Evolutionary conservation across 2,797 vertebrate species (phyloP).

Genomic region (Cottoperca gobio): DNA sequence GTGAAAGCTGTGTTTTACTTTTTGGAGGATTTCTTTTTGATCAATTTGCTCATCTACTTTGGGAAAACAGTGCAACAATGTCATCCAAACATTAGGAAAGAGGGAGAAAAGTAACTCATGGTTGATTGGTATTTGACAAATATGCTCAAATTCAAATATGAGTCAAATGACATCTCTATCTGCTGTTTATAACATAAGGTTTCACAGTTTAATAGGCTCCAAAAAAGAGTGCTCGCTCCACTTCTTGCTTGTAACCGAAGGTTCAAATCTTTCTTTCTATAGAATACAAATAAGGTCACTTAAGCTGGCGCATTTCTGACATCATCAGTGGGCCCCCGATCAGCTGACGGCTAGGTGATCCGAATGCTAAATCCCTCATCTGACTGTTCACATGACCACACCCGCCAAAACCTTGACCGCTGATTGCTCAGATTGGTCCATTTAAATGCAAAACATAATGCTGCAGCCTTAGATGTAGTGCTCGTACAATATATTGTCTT

Average conservation of each 20-base stretch:
- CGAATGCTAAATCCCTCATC: slow-evolving; percentile 9
- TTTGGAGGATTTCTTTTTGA: neutral
- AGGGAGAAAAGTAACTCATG: neutral
- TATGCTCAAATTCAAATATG: neutral
- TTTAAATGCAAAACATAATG: neutral
- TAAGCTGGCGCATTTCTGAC: slow-evolving; percentile 10
- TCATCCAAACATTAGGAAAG: neutral
- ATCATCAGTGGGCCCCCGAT: neutral
- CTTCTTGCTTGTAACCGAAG: neutral
- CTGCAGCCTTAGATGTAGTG: neutral
- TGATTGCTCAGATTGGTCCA: neutral
- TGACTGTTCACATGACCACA: slow-evolving; percentile 19
- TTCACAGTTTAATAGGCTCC: neutral
- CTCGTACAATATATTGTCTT: neutral
- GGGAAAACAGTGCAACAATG: neutral
- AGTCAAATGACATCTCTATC: slow-evolving; percentile 1
- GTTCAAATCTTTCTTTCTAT: neutral
- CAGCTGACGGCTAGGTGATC: slow-evolving; percentile 12
- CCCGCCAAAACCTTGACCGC: neutral
- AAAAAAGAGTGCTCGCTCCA: neutral
- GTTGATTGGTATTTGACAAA: neutral
- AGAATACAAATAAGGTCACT: slow-evolving; percentile 1
- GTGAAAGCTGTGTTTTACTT: neutral
- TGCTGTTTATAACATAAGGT: neutral
- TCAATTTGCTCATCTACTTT: neutral